Evolutionary conservation across 2,113 vertebrate species (phyloP), one percentile per base, ranked within the genome.

Genomic region (Calypte anna): DNA sequence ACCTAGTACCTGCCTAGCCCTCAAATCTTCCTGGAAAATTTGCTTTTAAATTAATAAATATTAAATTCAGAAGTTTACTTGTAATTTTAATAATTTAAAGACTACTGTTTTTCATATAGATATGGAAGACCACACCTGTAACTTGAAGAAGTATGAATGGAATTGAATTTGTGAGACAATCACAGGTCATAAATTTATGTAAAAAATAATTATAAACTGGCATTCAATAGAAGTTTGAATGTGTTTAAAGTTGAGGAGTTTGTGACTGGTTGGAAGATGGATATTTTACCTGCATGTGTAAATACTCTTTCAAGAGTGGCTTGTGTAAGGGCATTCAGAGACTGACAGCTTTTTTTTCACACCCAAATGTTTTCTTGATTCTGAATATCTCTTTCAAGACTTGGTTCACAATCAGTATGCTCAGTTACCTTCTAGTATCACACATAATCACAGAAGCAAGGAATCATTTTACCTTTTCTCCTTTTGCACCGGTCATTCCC

Each of bases 401-500:
- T 57, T 81, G 14, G 30, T 51, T 64, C 7, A 77, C 51, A 58
- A 74, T 54, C 28, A 61, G 30, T 24, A 80, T 12, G 14, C 74
- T 91, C 24, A 64, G 12, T 7, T 72, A 76, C 30, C 46, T 66
- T 50, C 38, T 12, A 63, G 51, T 63, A 57, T 25, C 38, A 77
- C 24, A 59, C 3, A 21, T 7, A 31, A 76, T 22, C 31, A 79
- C 21, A 72, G 17, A 77, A 75, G 4, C 4, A 51, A 85, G 31
- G 59, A 69, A 90, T 64, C 54, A 30, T 87, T 46, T 91, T 93
- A 99, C 98, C 98, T 98, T 98, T 93, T 98, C 97, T 96, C 98
- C 98, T 96, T 98, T 99, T 86, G 85, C 66, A 15, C 97, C 97
- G 2, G 84, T 17, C 58, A 89, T 88, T 86, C 98, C 98, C 31